Evolutionary conservation across 1,140 invertebrate species (phyloP), one percentile per base, ranked within the genome.

Genomic region (Brachionus sp.): DNA sequence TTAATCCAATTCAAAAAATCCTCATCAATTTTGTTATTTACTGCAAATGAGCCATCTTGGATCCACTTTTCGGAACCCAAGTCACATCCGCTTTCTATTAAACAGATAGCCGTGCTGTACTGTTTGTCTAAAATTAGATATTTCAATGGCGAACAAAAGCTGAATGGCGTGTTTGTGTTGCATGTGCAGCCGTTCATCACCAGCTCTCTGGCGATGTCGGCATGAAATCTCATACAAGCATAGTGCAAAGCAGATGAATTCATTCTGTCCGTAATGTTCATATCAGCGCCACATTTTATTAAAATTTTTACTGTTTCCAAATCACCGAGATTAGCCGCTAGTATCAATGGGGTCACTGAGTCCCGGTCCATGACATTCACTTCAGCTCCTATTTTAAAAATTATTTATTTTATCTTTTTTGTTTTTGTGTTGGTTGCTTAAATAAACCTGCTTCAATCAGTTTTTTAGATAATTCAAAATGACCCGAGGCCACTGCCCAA

Each of bases 401-500:
- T 25, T 12, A 33, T 12, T 10, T 2, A 25, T 66, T 35, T 35
- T 23, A 12, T 35, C 13, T 29, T 29, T 66, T 66, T 6, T 25
- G 6, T 23, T 23, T 62, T 10, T 46, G 12, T 46, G 12, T 46
- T 5, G 5, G n/a, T 0, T 66, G 29, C 5, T 10, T 10, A 64
- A 68, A 39, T 19, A 2, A 37, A 70, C 66, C 77, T 23, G 77
- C 33, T 10, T 53, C 68, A 10, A 84, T 85, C 19, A 88, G 84
- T 9, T 86, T 25, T 33, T 84, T 53, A 4, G 87, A 86, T 5
- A 85, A 84, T 19, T 86, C 84, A 7, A 83, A 83, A 82, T 86
- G 85, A n/a, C 86, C 85, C 64, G 87, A 88, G 10, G 86, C 84
- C 13, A 87, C 86, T 0, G 88, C 87, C 88, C 88, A 88, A 73